phyloP scores from a whole-genome alignment of 2,113 vertebrate species.

The Scalopus aquaticus region DNA sequence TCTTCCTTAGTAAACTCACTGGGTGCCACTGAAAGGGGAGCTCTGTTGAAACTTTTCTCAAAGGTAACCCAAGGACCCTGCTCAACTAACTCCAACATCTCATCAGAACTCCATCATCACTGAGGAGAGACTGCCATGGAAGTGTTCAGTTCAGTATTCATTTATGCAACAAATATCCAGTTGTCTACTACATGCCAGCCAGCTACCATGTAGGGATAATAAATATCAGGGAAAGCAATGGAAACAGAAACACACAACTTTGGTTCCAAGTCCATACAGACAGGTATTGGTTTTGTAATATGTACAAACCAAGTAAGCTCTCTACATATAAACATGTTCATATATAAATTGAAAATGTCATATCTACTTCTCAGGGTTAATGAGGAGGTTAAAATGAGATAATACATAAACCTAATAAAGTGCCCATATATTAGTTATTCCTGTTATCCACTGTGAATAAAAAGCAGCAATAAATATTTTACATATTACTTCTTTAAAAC shows the following conservation, averaged over 20 bases:
- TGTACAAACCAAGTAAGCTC: background rate
- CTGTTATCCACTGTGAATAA: background rate
- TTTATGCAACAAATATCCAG: background rate
- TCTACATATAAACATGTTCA: background rate
- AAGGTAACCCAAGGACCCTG: too few relatives aligned
- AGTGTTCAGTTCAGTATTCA: background rate
- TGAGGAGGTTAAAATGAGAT: background rate
- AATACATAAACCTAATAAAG: background rate
- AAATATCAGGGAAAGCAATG: background rate
- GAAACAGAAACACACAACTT: background rate
- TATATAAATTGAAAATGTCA: background rate
- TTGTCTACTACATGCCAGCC: too few relatives aligned
- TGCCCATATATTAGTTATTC: background rate
- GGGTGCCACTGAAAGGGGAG: too few relatives aligned
- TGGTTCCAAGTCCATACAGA: background rate
- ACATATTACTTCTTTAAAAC: slow-evolving; percentile 52
- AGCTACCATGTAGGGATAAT: background rate
- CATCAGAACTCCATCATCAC: too few relatives aligned
- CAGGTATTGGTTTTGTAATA: background rate
- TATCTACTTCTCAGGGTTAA: background rate
- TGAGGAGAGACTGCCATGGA: background rate
- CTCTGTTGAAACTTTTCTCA: too few relatives aligned
- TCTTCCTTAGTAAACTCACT: too few relatives aligned
- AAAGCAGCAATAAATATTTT: slow-evolving; percentile 23
- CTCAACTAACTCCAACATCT: too few relatives aligned